A percentile compares a stretch with the other conserved stretches of the same genome.
phyloP scores from a whole-genome alignment of 2,797 vertebrate genomes.

The Pipistrellus nathusii region DNA sequence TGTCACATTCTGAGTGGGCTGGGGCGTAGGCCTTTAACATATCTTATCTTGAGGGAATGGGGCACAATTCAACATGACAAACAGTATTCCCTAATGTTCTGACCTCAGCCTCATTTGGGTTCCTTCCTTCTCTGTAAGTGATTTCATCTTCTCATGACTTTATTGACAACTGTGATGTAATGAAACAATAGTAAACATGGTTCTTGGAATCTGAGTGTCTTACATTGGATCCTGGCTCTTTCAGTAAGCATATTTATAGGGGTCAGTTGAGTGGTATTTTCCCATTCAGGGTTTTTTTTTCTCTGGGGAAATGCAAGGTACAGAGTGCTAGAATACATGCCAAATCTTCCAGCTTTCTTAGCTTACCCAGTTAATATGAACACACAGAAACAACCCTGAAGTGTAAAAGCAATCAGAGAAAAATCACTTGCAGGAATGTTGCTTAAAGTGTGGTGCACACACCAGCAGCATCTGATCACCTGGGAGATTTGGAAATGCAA shows the following conservation, averaged over 20 bases:
- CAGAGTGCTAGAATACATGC: background rate
- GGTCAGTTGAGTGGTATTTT: background rate
- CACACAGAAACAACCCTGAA: background rate
- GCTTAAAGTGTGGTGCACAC: background rate
- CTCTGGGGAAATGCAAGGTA: background rate
- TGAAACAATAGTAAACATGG: background rate
- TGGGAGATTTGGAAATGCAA: background rate
- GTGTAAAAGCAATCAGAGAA: conserved; percentile 43
- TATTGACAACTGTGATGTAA: background rate
- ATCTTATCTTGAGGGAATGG: background rate
- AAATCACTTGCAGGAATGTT: background rate
- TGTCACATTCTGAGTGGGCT: background rate
- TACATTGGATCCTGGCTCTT: background rate
- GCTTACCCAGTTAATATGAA: background rate
- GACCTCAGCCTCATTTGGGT: background rate
- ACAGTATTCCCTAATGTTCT: background rate
- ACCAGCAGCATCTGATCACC: background rate
- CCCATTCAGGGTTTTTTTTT: background rate
- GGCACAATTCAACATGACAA: background rate
- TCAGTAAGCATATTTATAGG: background rate
- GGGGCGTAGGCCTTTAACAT: background rate
- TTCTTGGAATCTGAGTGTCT: background rate
- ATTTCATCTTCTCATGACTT: background rate
- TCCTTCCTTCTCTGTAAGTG: background rate
- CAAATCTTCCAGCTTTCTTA: background rate